phyloP scores from a whole-genome alignment of 2,113 vertebrate genomes.

The Dunckerocampus dactyliophorus region DNA sequence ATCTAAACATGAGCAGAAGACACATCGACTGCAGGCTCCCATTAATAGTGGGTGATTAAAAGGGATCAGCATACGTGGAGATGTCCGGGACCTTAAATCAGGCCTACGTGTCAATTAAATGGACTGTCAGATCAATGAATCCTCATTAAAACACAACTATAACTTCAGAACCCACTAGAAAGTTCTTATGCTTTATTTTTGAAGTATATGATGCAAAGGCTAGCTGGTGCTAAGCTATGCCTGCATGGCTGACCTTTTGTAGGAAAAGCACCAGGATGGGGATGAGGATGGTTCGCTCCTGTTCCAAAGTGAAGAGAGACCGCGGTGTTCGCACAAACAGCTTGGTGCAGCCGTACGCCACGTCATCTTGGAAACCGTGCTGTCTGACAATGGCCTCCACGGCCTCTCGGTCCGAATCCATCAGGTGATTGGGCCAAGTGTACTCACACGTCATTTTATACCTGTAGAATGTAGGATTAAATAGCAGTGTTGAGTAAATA shows the following conservation, averaged over 20 bases:
- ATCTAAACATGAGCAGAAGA: not conserved
- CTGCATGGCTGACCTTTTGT: conserved; percentile 81
- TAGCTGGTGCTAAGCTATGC: not conserved
- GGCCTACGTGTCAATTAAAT: conserved; percentile 7
- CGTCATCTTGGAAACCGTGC: conserved; percentile 82
- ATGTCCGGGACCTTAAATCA: conserved; percentile 3
- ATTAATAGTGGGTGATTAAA: conserved; percentile 11
- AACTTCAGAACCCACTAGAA: not conserved
- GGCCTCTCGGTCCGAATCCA: conserved; percentile 79
- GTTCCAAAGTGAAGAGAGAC: conserved; percentile 82
- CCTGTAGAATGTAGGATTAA: conserved; percentile 46
- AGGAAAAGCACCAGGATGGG: conserved; percentile 90
- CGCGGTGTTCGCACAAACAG: conserved; percentile 86
- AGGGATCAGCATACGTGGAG: not conserved
- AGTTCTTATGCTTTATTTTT: not conserved
- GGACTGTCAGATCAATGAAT: conserved; percentile 9
- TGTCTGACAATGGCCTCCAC: conserved; percentile 83
- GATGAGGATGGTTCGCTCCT: conserved; percentile 80
- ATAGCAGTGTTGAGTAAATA: not conserved
- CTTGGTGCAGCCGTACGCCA: conserved; percentile 86
- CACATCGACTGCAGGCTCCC: conserved; percentile 1
- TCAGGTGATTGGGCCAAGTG: conserved; percentile 94
- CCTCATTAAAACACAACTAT: not conserved
- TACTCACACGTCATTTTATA: conserved; percentile 98
- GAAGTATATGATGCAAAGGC: not conserved